These are phyloP conservation scores for Charanyca ferruginea DNA, from an alignment of 2,888 invertebrate species.

Conservation along the genomic window DNA sequence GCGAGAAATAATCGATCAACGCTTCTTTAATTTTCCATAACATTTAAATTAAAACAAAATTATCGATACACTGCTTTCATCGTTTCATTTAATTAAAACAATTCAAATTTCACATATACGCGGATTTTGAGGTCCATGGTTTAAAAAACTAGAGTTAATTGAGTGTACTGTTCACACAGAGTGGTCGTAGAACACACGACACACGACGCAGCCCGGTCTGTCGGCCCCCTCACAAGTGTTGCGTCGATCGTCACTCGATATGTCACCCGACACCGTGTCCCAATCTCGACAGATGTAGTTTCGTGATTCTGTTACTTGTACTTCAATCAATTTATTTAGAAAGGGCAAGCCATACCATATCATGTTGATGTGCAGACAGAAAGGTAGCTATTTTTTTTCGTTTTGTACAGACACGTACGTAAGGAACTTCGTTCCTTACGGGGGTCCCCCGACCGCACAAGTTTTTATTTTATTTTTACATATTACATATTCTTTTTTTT, in stretches of 20 bases:
- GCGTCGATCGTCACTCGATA: conserved; percentile 25
- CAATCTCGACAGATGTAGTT: conserved; percentile 34
- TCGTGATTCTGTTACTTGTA: conserved; percentile 5
- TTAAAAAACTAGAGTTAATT: not conserved
- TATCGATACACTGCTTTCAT: not conserved
- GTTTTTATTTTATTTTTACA: no score
- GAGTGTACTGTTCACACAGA: not conserved
- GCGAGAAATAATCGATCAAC: no score
- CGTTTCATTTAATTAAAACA: not conserved
- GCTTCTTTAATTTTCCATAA: not conserved
- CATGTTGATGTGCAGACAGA: not conserved
- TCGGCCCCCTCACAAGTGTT: not conserved
- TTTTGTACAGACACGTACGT: no score
- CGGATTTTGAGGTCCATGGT: not conserved
- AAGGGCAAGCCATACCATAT: conserved; percentile 1
- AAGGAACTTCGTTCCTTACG: no score
- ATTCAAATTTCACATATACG: not conserved
- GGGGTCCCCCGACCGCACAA: no score
- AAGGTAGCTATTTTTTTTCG: no score
- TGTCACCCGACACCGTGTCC: conserved; percentile 38
- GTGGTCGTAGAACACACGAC: not conserved
- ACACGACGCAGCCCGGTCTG: conserved; percentile 2
- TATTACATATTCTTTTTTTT: no score
- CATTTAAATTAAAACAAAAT: not conserved
- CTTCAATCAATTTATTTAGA: conserved; percentile 5